Conservation (phyloP, 37 sponge, comb jelly and placozoan genomes). For the Oscarella lobularis region DNA sequence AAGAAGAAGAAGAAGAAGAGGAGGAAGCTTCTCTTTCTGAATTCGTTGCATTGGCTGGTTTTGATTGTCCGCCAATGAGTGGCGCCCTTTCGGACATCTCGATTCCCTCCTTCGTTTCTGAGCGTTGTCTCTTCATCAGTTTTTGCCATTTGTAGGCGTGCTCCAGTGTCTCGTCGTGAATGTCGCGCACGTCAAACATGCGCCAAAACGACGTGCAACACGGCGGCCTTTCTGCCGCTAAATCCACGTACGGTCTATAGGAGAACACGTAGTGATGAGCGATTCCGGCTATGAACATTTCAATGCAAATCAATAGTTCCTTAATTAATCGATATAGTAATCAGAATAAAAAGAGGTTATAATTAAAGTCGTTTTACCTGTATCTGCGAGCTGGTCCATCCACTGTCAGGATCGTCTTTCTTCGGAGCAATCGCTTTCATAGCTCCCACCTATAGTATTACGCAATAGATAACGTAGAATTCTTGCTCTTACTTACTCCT, state of each 20-base stretch:
- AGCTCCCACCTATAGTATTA: neutral
- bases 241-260: conserved; percentile 69
- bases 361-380: neutral
- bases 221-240: conserved; percentile 41
- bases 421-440: neutral
- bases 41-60: too few relatives aligned
- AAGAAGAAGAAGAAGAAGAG: too few relatives aligned
- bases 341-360: too few relatives aligned
- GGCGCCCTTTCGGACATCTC: too few relatives aligned
- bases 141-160: too few relatives aligned
- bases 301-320: conserved; percentile 79
- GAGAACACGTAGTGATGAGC: conserved; percentile 85
- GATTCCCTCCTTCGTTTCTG: too few relatives aligned
- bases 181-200: conserved; percentile 69
- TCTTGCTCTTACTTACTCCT: neutral
- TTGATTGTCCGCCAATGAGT: too few relatives aligned
- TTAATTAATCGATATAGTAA: neutral
- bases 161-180: neutral
- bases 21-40: too few relatives aligned
- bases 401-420: neutral
- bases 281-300: conserved; percentile 79
- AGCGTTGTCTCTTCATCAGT: too few relatives aligned
- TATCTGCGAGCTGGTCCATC: neutral
- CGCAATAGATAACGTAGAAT: neutral
- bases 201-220: conserved; percentile 43